phyloP scores from a whole-genome alignment of 2,888 invertebrate genomes.

The Lasioglossum lativentre region DNA sequence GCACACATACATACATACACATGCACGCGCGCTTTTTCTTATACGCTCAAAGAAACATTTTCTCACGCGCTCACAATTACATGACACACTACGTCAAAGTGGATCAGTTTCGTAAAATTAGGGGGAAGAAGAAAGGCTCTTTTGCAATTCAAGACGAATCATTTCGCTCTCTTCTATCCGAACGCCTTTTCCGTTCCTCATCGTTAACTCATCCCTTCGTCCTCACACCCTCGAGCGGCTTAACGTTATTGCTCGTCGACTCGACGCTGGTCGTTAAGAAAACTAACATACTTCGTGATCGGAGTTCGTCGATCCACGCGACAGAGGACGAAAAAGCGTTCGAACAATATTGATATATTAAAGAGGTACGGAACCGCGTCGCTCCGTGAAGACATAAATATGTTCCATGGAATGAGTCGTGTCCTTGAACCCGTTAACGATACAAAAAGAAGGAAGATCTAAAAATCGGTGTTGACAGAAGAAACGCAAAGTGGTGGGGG shows the following conservation, averaged over 20 bases:
- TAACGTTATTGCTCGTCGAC: neutral
- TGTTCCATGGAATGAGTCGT: conserved; percentile 75
- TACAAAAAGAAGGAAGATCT: conserved; percentile 38
- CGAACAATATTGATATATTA: neutral
- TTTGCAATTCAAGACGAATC: conserved; percentile 43
- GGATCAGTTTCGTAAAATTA: conserved; percentile 36
- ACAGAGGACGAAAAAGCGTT: neutral
- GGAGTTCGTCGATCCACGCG: neutral
- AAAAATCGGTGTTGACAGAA: conserved; percentile 11
- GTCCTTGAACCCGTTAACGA: conserved; percentile 25
- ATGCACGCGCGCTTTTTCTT: neutral
- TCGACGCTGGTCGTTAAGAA: neutral
- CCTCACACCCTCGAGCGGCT: neutral
- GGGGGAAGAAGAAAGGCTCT: conserved; percentile 28
- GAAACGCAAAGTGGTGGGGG: conserved; percentile 4
- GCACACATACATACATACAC: neutral
- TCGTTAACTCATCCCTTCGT: neutral
- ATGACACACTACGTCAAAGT: conserved; percentile 38
- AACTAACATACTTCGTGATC: neutral
- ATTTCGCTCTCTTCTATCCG: neutral
- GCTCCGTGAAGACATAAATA: conserved; percentile 60
- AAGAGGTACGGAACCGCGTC: conserved; percentile 22
- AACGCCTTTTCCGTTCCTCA: conserved; percentile 24
- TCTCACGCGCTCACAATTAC: conserved; percentile 32
- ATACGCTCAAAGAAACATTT: conserved; percentile 43